phyloP scores from a whole-genome alignment of 2,113 vertebrate species.

The Brachyhypopomus gauderio region DNA sequence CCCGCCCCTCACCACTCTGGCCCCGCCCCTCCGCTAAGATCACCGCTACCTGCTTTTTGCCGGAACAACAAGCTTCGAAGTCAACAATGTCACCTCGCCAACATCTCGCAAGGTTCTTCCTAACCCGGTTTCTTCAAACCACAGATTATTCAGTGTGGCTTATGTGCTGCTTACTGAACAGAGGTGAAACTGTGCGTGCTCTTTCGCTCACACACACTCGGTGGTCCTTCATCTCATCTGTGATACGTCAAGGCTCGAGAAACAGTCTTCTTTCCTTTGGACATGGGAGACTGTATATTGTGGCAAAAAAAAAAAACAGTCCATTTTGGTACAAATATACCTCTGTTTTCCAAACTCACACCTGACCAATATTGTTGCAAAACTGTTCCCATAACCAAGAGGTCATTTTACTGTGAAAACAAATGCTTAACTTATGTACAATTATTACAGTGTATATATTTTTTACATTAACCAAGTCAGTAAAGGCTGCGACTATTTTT shows the following conservation, averaged over 20 bases:
- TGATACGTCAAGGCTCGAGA: not conserved
- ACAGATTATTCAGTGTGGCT: not conserved
- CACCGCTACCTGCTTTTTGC: not conserved
- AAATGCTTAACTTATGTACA: conserved; percentile 41
- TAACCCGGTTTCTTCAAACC: conserved; percentile 11
- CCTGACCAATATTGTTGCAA: not conserved
- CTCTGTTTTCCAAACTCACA: conserved; percentile 19
- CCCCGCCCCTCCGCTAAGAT: not conserved
- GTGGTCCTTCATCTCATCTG: not conserved
- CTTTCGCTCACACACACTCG: not conserved
- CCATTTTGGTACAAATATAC: conserved; percentile 21
- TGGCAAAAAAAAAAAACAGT: conserved; percentile 7
- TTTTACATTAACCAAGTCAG: conserved; percentile 40
- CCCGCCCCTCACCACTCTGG: too few relatives aligned
- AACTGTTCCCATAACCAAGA: conserved; percentile 4
- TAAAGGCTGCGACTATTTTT: conserved; percentile 45
- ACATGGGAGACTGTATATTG: not conserved
- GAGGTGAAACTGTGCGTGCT: too few relatives aligned
- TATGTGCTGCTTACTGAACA: not conserved
- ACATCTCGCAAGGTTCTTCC: conserved; percentile 3
- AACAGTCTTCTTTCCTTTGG: not conserved
- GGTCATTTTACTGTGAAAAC: conserved; percentile 46
- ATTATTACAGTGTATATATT: conserved; percentile 41
- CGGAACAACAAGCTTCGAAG: not conserved
- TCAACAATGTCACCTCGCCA: not conserved